Evolutionary conservation across 2,888 invertebrate genomes (phyloP), one percentile per base, ranked within the genome.

Genomic region (Limnephilus rhombicus): DNA sequence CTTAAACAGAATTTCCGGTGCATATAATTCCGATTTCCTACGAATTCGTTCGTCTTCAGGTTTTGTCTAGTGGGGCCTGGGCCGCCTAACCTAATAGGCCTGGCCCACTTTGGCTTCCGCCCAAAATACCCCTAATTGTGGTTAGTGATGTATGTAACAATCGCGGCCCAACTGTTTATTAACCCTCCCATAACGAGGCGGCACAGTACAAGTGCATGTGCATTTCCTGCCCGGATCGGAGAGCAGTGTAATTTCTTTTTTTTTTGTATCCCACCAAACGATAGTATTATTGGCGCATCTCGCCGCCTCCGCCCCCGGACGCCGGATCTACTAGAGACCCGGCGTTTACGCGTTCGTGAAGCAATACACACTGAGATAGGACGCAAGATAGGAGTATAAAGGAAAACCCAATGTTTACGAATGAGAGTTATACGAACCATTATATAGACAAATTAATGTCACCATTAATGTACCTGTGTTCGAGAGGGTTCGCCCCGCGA

Each of bases 51-150:
- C 53, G 83, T 90, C 82, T 82, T 83, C 82, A 29, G 90, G 31
- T 83, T 83, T 49, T 53, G 83, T 49, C 24, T 80, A 53, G 45
- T 83, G 53, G n/a, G 24, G 80, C 34, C 18, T 29, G 37, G 68
- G 80, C 80, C 89, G 80, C 81, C 81, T 68, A 31, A 83, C 93
- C 91, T 92, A 92, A 92, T 93, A 93, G 93, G 88, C 88, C 88
- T 18, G 88, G 53, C 68, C 83, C 89, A 87, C 93, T 87, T 92
- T 93, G 94, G 94, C 94, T 15, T 11, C 89, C 80, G 90, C 92
- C 94, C 94, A 94, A 94, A 94, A 93, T 92, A 92, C 92, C 93
- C 94, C 93, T 94, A 94, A 94, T 94, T 94, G 94, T 94, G 94
- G 93, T 93, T 93, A 93, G 94, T 94, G 94, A 94, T 93, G 94